Base-by-base conservation (phyloP, 2,797 vertebrate genomes). In the Acanthopagrus latus region DNA sequence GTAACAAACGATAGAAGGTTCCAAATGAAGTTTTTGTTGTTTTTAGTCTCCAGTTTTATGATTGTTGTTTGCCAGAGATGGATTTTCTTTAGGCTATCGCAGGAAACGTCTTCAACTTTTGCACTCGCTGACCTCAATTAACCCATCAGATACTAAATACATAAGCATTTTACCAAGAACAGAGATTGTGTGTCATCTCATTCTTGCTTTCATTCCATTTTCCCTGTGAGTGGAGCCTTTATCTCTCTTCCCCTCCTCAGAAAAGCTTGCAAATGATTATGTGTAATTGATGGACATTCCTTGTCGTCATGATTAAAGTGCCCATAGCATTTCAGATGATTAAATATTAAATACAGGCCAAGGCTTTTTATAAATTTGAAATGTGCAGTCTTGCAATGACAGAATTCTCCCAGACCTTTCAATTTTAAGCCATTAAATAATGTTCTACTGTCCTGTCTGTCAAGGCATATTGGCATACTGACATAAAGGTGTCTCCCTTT, bases 231-330 rank as follows among this genome's bases (percentile, higher is more conserved):
- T 13, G 4, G 2, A 54, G 7, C 46, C 68, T 74, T 72, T 68
- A 25, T 54, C 52, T 66, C 11, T 52, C 23, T 12, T 48, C 18
- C 9, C 7, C n/a, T 74, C 12, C 18, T 63, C 11, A 43, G 46
- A 69, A 74, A 51, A 57, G 56, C 25, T 58, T 71, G 55, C 33
- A 56, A 68, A 20, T 25, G 18, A 71, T 68, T 71, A 16, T 63
- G 44, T 62, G 51, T 73, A 47, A 64, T 47, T 72, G 68, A 71
- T 74, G 54, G 23, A 81, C 55, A 25, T 55, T 65, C 10, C 64
- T 71, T 86, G 29, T 76, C 38, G 14, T 64, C 44, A 57, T 78
- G 67, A 84, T 86, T 74, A 56, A 82, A 78, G 76, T 89, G 82
- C 66, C 66, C 2, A 43, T 41, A 70, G 43, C 57, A 48, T 80